phyloP scores from a whole-genome alignment of 2,888 invertebrate species.

The Erebia aethiops region DNA sequence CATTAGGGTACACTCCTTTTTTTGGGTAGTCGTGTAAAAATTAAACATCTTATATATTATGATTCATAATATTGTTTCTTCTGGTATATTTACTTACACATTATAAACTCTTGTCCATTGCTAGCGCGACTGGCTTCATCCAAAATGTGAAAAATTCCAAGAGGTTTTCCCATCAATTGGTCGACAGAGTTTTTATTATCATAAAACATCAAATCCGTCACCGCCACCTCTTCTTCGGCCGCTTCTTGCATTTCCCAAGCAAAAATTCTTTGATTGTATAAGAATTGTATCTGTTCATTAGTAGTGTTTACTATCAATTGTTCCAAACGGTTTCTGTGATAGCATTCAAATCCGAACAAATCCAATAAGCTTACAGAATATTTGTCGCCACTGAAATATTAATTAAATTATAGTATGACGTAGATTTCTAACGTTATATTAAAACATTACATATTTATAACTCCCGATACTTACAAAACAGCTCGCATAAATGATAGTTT shows the following conservation, averaged over 20 bases:
- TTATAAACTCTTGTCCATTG: slow-evolving; percentile 87
- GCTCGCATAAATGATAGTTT: slow-evolving; percentile 91
- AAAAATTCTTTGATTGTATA: slow-evolving; percentile 95
- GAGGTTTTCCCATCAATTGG: slow-evolving; percentile 91
- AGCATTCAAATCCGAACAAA: slow-evolving; percentile 96
- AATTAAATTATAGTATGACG: background rate
- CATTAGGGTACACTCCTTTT: too few species aligned
- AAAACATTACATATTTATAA: background rate
- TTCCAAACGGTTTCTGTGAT: slow-evolving; percentile 91
- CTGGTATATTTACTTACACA: slow-evolving; percentile 78
- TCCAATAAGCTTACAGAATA: slow-evolving; percentile 92
- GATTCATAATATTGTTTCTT: background rate
- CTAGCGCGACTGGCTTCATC: slow-evolving; percentile 93
- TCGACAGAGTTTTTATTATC: slow-evolving; percentile 95
- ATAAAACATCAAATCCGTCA: slow-evolving; percentile 89
- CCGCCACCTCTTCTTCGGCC: slow-evolving; percentile 90
- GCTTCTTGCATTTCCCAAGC: slow-evolving; percentile 93
- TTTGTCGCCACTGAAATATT: slow-evolving; percentile 89
- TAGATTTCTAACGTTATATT: too few species aligned
- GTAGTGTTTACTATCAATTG: slow-evolving; percentile 94
- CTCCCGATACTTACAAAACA: slow-evolving; percentile 88
- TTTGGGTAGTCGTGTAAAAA: too few species aligned
- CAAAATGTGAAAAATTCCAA: slow-evolving; percentile 91
- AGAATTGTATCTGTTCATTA: slow-evolving; percentile 96
- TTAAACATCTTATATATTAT: background rate